A percentile compares a stretch with the other conserved stretches of the same genome.
phyloP scores from a whole-genome alignment of 2,113 vertebrate species.

The Amazona guildingii region DNA sequence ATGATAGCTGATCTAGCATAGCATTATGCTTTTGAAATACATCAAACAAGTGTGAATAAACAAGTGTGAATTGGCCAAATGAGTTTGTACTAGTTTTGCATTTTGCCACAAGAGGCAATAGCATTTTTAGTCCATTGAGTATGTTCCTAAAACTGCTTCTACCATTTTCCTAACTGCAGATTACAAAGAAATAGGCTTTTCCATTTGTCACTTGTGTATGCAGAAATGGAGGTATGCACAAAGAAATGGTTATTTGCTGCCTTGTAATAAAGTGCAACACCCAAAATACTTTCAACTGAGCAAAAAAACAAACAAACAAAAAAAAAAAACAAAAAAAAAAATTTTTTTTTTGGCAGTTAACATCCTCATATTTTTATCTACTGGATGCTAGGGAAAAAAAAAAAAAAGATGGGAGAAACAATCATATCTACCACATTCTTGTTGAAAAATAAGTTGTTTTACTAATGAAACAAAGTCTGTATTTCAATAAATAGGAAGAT shows the following conservation, averaged over 20 bases:
- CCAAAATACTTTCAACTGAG: not conserved
- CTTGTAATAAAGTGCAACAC: not conserved
- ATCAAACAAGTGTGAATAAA: slow-evolving; percentile 39
- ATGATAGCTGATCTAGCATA: slow-evolving; percentile 34
- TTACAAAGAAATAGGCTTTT: not conserved
- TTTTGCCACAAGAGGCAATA: slow-evolving; percentile 29
- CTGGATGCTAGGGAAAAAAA: not conserved
- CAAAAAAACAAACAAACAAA: not conserved
- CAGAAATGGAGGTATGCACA: not conserved
- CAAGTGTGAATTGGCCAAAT: slow-evolving; percentile 34
- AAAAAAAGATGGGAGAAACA: not conserved
- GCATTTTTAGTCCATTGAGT: slow-evolving; percentile 27
- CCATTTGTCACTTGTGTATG: not conserved
- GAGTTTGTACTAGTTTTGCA: slow-evolving; percentile 31
- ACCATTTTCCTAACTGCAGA: not conserved
- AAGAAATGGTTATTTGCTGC: not conserved
- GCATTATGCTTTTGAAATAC: slow-evolving; percentile 41
- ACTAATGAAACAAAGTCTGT: not conserved
- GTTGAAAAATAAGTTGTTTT: not conserved
- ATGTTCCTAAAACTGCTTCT: not conserved
- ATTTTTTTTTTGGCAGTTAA: not conserved
- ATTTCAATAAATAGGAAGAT: not conserved
- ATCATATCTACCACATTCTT: not conserved
- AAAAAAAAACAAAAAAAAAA: not conserved
- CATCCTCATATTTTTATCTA: not conserved